These are phyloP conservation scores for Delphinus delphis DNA, from an alignment of 2,113 vertebrate genomes.

Conservation along the genomic window DNA sequence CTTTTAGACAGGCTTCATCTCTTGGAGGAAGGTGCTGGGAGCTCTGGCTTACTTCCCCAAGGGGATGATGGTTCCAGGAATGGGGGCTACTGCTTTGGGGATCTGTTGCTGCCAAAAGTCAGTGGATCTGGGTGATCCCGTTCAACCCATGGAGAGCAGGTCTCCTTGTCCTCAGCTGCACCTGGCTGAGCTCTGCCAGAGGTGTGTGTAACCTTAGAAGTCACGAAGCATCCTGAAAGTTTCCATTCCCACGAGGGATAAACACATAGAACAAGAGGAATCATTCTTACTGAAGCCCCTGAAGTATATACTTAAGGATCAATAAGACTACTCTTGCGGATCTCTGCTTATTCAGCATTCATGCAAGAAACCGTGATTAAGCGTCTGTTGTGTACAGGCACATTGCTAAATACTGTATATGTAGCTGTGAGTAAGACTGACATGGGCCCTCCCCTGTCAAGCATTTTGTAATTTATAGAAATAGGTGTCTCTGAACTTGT, in stretches of 20 bases:
- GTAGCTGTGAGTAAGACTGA: not conserved
- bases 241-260: not conserved
- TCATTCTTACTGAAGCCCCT: not conserved
- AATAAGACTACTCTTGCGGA: slow-evolving; percentile 8
- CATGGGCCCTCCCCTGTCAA: not conserved
- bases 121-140: not conserved
- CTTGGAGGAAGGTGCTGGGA: not conserved
- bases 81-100: not conserved
- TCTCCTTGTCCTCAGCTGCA: not conserved
- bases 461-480: slow-evolving; percentile 32
- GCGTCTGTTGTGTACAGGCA: not conserved
- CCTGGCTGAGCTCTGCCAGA: not conserved
- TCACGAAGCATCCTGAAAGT: not conserved
- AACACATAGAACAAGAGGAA: not conserved
- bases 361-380: slow-evolving; percentile 27
- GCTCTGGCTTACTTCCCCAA: not conserved
- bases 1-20: not conserved
- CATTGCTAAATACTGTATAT: not conserved
- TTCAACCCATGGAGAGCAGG: not conserved
- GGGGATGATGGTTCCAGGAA: not conserved
- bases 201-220: not conserved
- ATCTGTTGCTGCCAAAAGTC: not conserved
- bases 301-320: slow-evolving; percentile 40
- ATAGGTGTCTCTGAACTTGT: not conserved
- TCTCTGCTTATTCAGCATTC: slow-evolving; percentile 42